These are phyloP conservation scores for Spinus pinus DNA, from an alignment of 2,797 vertebrate species.

Conservation along the genomic window DNA sequence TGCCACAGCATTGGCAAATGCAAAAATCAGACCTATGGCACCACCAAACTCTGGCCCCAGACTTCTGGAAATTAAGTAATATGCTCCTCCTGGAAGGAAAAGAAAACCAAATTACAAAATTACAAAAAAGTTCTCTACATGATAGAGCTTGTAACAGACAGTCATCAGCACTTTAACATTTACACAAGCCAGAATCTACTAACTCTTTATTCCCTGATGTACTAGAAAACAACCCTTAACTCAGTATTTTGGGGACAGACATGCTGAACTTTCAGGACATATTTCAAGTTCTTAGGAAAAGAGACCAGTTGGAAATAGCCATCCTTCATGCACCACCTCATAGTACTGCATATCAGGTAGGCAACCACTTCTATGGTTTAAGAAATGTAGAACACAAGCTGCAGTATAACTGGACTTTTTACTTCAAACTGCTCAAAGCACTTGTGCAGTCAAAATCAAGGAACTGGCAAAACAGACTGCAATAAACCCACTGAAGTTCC, in stretches of 20 bases:
- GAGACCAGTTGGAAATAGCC: neutral
- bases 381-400: neutral
- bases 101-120: neutral
- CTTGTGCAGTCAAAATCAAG: neutral
- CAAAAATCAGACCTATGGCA: constrained; percentile 96
- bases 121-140: neutral
- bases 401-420: neutral
- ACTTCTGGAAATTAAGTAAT: constrained; percentile 97
- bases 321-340: neutral
- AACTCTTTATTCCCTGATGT: neutral
- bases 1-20: constrained; percentile 97
- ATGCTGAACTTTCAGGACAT: neutral
- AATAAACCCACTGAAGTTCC: neutral
- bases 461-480: neutral
- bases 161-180: neutral
- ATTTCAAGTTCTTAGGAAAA: neutral
- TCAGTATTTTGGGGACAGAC: neutral
- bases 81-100: constrained; percentile 86
- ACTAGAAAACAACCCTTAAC: neutral
- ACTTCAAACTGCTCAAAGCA: neutral
- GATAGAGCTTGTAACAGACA: neutral
- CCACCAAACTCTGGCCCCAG: constrained; percentile 97
- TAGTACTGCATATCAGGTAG: neutral
- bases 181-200: neutral
- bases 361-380: neutral